Evolutionary conservation across 2,797 vertebrate species (phyloP).

Genomic region (Florisuga fusca): DNA sequence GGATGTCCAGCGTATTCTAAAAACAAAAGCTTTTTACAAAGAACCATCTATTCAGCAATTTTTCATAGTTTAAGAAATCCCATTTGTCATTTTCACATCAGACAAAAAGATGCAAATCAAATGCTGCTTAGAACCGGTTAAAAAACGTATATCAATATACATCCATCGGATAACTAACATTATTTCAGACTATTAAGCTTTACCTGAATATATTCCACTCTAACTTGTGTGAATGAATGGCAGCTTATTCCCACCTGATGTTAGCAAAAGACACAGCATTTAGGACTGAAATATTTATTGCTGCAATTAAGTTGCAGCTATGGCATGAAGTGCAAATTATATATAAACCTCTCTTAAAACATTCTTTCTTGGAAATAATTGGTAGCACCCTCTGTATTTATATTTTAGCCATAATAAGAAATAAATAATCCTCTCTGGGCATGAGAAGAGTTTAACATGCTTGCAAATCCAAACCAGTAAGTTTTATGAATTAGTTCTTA

Average conservation of each 20-base stretch:
- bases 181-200: constrained; percentile 13
- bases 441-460: background rate
- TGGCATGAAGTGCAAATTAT: background rate
- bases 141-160: background rate
- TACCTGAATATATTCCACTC: background rate
- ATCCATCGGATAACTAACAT: background rate
- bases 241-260: background rate
- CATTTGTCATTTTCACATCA: background rate
- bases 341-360: background rate
- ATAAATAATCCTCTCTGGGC: background rate
- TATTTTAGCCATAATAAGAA: background rate
- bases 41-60: background rate
- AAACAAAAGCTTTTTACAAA: background rate
- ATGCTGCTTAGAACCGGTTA: background rate
- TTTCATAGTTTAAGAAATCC: background rate
- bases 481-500: constrained; percentile 43
- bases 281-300: background rate
- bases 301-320: background rate
- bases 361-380: background rate
- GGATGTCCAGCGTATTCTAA: background rate
- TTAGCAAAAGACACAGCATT: background rate
- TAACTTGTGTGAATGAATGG: background rate
- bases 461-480: background rate
- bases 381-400: background rate
- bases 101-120: background rate